Conservation (phyloP, 2,113 vertebrate species). For the Bos indicus region DNA sequence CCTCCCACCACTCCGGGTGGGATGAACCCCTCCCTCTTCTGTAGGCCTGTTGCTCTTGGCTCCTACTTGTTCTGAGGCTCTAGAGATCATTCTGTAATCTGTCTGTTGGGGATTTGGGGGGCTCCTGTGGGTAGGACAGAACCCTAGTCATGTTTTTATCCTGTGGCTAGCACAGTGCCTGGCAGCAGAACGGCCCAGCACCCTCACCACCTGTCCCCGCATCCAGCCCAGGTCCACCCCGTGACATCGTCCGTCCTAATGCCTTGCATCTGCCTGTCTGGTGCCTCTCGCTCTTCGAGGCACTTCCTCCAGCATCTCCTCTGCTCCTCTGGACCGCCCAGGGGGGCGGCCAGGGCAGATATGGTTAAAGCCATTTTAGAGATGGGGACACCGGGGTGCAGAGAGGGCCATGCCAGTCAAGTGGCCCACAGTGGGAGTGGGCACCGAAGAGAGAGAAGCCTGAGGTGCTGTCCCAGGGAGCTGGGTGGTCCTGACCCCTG, state of each 20-base stretch:
- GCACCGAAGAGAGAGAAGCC: background rate
- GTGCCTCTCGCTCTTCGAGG: background rate
- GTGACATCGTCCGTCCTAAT: background rate
- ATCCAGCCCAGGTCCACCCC: background rate
- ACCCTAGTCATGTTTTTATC: background rate
- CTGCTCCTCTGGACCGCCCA: background rate
- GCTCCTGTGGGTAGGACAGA: background rate
- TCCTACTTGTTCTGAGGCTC: background rate
- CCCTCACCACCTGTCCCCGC: background rate
- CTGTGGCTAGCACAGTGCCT: background rate
- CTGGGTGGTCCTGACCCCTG: background rate
- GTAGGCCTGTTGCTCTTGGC: background rate
- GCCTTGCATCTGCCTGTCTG: background rate
- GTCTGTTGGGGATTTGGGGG: background rate
- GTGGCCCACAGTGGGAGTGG: background rate
- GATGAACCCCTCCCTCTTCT: background rate
- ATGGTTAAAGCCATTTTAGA: background rate
- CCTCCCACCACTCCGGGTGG: background rate
- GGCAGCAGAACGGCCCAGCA: background rate
- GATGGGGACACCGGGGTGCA: background rate
- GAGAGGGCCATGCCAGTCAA: background rate
- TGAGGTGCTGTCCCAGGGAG: background rate
- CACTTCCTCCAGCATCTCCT: background rate
- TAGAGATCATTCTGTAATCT: background rate
- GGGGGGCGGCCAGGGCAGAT: background rate